Base-by-base conservation (phyloP, 2,797 vertebrate species). In the Smutsia gigantea region DNA sequence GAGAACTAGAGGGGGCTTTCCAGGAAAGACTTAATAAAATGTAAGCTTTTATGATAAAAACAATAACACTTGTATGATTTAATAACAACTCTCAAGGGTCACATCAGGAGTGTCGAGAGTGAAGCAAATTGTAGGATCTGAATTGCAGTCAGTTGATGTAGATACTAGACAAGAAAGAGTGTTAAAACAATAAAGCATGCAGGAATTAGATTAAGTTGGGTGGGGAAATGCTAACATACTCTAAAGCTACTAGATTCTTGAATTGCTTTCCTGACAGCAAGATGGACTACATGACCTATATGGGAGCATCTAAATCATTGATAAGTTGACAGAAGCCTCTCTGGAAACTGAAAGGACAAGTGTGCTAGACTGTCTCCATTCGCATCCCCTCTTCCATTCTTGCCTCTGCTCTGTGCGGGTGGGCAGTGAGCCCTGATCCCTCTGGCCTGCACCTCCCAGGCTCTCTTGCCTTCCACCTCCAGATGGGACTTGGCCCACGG, bases 11-110 rank as follows among this genome's bases (percentile, higher is more conserved):
- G 5, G 25, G 31, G 4, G 19, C 19, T 55, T 93, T 3, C 87
- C 61, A 66, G 87, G 27, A 79, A 83, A 83, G 11, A 64, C 31
- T 90, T 92, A n/a, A 57, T 34, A 92, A 64, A 66, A 81, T 87
- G 42, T 83, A 86, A 86, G 57, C 27, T 53, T 94, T 88, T 91
- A 21, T 94, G 72, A 81, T 89, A 29, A 82, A 86, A 96, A 55
- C 18, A 89, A 0, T 46, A 63, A 25, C 25, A 85, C 19, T 61
- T 86, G 7, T 87, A 64, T 94, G 64, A 69, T 83, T 69, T 53
- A 81, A 51, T 39, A 69, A 59, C 8, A 23, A 4, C 34, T 64
- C 57, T 89, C 86, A 84, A 53, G 53, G 31, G 21, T 66, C 77
- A 64, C 25, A 2, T 59, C 7, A 39, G 15, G 51, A 71, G 19